Base-by-base conservation (phyloP, 2,113 vertebrate species). In the Anarhynchus alexandrinus region DNA sequence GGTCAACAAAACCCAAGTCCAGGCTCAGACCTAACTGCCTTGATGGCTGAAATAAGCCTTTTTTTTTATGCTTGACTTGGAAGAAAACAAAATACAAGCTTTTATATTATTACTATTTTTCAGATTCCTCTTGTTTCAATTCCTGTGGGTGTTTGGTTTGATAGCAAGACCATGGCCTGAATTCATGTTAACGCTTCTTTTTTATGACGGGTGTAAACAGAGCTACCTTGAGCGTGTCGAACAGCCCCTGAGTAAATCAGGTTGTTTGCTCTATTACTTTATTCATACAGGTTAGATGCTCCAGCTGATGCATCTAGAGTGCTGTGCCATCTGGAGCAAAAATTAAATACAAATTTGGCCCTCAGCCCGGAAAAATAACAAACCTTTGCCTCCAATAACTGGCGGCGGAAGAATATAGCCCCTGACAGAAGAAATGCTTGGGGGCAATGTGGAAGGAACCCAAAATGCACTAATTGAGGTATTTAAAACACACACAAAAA, bases 291-390 rank as follows among this genome's bases (percentile, higher is more conserved):
- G 91, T 92, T 77, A 25, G 66, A 47, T 94, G 82, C 71, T 90
- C 84, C 86, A 86, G 95, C 67, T 96, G 89, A 90, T 94, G 69
- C 26, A 76, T 86, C 55, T 88, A 51, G 69, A 94, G 89, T 87
- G 40, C 84, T 69, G 52, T 87, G 77, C 88, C 85, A 96, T 93
- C 93, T 94, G 79, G 74, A 90, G 78, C 64, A 81, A 88, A 94
- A 91, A 95, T 96, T 94, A 94, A 95, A 95, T 90, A 93, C 49
- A 23, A 64, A 90, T 91, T 96, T 96, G 94, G 94, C 93, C 94
- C 29, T 52, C n/a, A 67, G 92, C 92, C 96, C 3, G 23, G 92
- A 93, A 92, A 91, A 72, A 73, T 85, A 94, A 73, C 54, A 70
- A 94, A 82, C 23, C 13, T 49, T 23, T 95, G 84, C 84, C 79